phyloP scores from a whole-genome alignment of 2,113 vertebrate genomes.

The Coregonus clupeaformis region DNA sequence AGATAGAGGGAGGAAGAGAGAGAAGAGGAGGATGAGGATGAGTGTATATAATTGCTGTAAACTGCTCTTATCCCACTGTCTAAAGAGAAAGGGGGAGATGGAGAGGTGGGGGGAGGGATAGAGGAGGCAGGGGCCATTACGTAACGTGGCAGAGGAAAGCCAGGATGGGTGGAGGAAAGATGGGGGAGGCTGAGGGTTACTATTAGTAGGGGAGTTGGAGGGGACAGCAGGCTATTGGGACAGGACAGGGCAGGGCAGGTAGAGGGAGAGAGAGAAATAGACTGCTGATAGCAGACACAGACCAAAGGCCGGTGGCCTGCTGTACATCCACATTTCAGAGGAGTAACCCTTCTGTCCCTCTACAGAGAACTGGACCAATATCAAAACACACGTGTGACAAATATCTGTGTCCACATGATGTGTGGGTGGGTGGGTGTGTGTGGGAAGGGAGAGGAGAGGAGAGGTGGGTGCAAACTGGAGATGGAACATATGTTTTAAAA shows the following conservation, averaged over 20 bases:
- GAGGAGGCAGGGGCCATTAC: conserved; percentile 33
- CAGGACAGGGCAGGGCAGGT: background rate
- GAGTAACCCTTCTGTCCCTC: too few relatives aligned
- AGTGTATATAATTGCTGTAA: conserved; percentile 5
- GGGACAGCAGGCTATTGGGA: conserved; percentile 26
- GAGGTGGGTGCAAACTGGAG: too few relatives aligned
- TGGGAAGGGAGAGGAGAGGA: too few relatives aligned
- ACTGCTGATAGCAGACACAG: background rate
- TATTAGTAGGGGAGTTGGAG: conserved; percentile 37
- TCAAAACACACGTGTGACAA: too few relatives aligned
- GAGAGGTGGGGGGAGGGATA: conserved; percentile 13
- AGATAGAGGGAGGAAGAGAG: too few relatives aligned
- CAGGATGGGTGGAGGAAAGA: conserved; percentile 16
- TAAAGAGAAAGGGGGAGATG: background rate
- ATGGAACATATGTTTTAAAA: too few relatives aligned
- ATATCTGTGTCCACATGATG: too few relatives aligned
- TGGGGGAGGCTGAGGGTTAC: conserved; percentile 28
- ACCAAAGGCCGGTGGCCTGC: too few relatives aligned
- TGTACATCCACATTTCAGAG: too few relatives aligned
- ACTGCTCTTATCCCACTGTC: background rate
- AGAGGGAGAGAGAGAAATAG: background rate
- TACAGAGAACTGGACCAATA: too few relatives aligned
- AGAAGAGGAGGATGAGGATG: background rate
- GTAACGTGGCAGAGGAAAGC: conserved; percentile 41
- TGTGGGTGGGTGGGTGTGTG: too few relatives aligned